Percentiles rank a stretch among this genome's conserved stretches.
These are phyloP conservation scores for Lasius platythorax DNA, from an alignment of 2,888 invertebrate species.

Conservation along the genomic window DNA sequence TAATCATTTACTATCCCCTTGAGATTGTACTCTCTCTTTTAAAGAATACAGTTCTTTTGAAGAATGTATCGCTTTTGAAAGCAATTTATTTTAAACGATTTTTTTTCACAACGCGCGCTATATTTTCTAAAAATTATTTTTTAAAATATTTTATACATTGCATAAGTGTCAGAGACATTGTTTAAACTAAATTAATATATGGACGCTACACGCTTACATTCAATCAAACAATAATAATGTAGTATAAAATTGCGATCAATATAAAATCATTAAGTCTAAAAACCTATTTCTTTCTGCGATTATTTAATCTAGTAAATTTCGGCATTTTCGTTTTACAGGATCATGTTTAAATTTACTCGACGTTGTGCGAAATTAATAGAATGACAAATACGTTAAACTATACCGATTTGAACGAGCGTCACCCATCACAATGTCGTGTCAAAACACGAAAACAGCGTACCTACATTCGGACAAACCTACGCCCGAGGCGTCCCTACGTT, in stretches of 20 bases:
- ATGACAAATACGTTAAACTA: constrained; percentile 63
- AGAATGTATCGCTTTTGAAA: too few relatives aligned
- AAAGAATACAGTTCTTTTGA: too few relatives aligned
- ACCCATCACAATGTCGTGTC: constrained; percentile 81
- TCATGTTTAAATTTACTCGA: neutral
- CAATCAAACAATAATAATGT: neutral
- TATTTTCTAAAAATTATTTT: neutral
- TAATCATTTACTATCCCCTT: neutral
- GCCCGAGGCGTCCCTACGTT: constrained; percentile 70
- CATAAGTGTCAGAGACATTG: neutral
- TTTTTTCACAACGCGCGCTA: neutral
- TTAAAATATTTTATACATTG: neutral
- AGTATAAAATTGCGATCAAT: neutral
- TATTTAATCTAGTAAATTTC: constrained; percentile 4
- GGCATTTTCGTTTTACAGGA: neutral
- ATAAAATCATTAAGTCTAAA: neutral
- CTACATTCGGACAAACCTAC: constrained; percentile 59
- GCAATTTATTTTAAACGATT: too few relatives aligned
- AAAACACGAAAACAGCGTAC: constrained; percentile 81
- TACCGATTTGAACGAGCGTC: constrained; percentile 62
- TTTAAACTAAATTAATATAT: neutral
- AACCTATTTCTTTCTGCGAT: neutral
- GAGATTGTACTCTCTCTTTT: too few relatives aligned
- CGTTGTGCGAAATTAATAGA: constrained; percentile 58
- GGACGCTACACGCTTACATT: neutral